Base-by-base conservation (phyloP, 2,113 vertebrate genomes). In the Elgaria multicarinata region DNA sequence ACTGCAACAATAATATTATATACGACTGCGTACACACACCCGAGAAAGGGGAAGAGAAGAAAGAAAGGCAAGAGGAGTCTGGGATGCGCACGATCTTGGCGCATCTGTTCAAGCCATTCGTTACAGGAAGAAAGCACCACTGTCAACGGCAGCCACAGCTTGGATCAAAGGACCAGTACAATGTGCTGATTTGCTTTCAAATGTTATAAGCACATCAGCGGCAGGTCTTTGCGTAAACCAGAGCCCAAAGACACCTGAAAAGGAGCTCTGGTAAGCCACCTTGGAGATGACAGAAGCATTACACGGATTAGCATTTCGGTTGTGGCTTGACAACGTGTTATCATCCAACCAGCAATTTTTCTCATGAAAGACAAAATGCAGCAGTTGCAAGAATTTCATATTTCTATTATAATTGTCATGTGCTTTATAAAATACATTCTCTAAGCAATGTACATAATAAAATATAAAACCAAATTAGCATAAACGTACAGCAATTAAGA, bases 141-240 rank as follows among this genome's bases (percentile, higher is more conserved):
- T 91, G 87, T 90, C 87, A 94, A 77, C 90, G 87, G 90, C 88
- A 94, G 86, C 90, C 92, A 64, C 88, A 89, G 76, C 88, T 83
- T 13, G 88, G 93, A 96, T 95, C 93, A 94, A 93, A 95, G 94
- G 92, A 91, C 91, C 64, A 88, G 87, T 74, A 75, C 90, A 79
- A 91, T 93, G 92, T 93, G 91, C 92, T 95, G 94, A 95, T 95
- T 88, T 92, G 69, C 87, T 92, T 89, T 94, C 93, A 94, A 93
- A 94, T 86, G 91, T 94, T 83, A 94, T 94, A 93, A 94, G 93
- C 88, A 77, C 77, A 92, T 93, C 92, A 95, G 85, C 55, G 0
- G 0, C 87, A 86, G 90, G 87, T 81, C 90, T 96, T 93, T 91
- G 94, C 92, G 92, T 93, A 93, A 94, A 94, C 87, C 82, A 92